Evolutionary conservation across 2,888 invertebrate genomes (phyloP).

Genomic region (Dendrolimus houi): DNA sequence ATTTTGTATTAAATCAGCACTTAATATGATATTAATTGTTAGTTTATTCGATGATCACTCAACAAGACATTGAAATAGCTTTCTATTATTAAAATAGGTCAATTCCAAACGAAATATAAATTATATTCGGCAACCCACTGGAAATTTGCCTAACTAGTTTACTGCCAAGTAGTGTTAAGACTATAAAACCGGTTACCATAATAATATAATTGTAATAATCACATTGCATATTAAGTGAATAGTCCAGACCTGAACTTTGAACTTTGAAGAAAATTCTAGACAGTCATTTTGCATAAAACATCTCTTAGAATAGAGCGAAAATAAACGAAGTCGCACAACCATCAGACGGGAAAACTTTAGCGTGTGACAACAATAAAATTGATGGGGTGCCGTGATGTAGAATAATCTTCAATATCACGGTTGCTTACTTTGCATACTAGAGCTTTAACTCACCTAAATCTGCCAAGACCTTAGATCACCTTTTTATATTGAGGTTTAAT

Average conservation of each 20-base stretch:
- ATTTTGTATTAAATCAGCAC: no score
- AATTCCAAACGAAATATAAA: neutral
- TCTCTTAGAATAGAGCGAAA: slow-evolving; percentile 5
- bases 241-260: slow-evolving; percentile 15
- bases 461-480: neutral
- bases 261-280: slow-evolving; percentile 19
- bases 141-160: slow-evolving; percentile 20
- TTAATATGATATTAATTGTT: no score
- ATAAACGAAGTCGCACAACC: slow-evolving; percentile 23
- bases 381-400: slow-evolving; percentile 35
- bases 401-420: slow-evolving; percentile 56
- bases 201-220: slow-evolving; percentile 12
- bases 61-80: no score
- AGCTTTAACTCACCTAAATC: neutral
- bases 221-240: neutral
- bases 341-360: slow-evolving; percentile 28
- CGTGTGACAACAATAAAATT: slow-evolving; percentile 37
- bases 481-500: neutral
- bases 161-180: slow-evolving; percentile 24
- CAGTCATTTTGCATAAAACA: slow-evolving; percentile 15
- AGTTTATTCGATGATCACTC: no score
- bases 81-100: no score
- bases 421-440: slow-evolving; percentile 30
- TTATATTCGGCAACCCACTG: slow-evolving; percentile 1
- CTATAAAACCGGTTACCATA: slow-evolving; percentile 19